These are phyloP conservation scores for Leucosticte australis DNA, from an alignment of 2,113 vertebrate species.

Conservation along the genomic window DNA sequence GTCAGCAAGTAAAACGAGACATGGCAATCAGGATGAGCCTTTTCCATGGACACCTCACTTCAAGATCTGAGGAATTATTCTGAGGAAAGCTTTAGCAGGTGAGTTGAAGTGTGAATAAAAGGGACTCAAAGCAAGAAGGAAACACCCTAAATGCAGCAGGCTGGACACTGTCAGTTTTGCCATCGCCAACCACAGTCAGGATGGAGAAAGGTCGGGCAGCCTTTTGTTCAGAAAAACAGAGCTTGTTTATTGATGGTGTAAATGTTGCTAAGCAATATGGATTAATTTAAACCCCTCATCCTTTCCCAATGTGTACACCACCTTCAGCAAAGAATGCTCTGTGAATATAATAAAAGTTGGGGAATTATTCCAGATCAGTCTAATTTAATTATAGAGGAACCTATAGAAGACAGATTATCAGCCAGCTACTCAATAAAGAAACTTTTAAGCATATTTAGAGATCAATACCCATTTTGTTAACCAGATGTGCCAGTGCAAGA, in stretches of 20 bases:
- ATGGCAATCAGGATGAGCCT: background rate
- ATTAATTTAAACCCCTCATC: background rate
- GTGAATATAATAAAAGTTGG: background rate
- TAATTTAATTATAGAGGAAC: background rate
- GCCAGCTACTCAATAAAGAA: background rate
- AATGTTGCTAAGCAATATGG: background rate
- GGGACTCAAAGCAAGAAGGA: background rate
- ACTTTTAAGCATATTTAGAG: background rate
- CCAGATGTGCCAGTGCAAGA: background rate
- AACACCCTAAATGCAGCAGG: background rate
- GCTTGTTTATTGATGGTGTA: background rate
- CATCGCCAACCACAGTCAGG: background rate
- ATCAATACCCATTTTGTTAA: slow-evolving; percentile 14
- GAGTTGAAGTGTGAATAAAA: background rate
- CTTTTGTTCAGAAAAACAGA: background rate
- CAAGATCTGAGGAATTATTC: background rate
- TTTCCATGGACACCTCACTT: background rate
- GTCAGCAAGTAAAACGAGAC: background rate
- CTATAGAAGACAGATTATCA: background rate
- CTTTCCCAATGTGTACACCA: background rate
- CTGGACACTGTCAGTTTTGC: background rate
- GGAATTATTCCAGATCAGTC: background rate
- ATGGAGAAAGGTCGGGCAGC: background rate
- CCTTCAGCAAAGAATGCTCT: background rate
- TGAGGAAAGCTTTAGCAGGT: background rate